Base-by-base conservation (phyloP, 2,113 vertebrate genomes). In the Alaudala cheleensis region DNA sequence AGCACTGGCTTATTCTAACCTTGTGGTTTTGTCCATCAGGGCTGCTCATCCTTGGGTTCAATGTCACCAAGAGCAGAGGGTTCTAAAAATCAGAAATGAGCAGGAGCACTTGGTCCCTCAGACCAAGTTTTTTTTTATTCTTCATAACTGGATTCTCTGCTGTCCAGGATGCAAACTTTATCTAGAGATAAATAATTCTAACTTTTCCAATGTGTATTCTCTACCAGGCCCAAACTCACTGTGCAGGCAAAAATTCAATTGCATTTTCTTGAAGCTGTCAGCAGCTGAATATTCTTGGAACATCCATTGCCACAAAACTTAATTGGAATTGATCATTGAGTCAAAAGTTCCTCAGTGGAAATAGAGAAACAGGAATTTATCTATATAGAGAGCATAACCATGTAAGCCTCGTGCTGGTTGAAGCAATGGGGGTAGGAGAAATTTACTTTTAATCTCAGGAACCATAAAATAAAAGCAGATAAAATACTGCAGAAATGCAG, bases 61-160 rank as follows among this genome's bases (percentile, higher is more conserved):
- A 25, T 54, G 89, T 17, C 83, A 66, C 66, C 60, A 40, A 54
- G 18, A 2, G 33, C 44, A 54, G 37, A 72, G 56, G 21, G 50
- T 6, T 73, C 67, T 14, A 25, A 53, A 64, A 70, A 65, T 25
- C 47, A 70, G 39, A 61, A 79, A 50, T 2, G 12, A 79, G 45
- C 31, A 65, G 44, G 6, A 67, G 21, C n/a, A 15, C 42, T 40
- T 37, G 49, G 33, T 45, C 57, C 17, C 58, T 12, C 17, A 33
- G 20, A 18, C 10, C 21, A 5, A 5, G n/a, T n/a, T n/a, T n/a
- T n/a, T n/a, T n/a, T n/a, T n/a, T 2, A 25, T 17, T 6, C 11
- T 22, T 65, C 47, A 5, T 4, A 26, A n/a, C 0, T 39, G 57
- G 18, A 49, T 57, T 34, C 61, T 62, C 24, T 4, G 9, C 37